Conservation (phyloP, 2,113 vertebrate species). For the Cynopterus brachyotis region DNA sequence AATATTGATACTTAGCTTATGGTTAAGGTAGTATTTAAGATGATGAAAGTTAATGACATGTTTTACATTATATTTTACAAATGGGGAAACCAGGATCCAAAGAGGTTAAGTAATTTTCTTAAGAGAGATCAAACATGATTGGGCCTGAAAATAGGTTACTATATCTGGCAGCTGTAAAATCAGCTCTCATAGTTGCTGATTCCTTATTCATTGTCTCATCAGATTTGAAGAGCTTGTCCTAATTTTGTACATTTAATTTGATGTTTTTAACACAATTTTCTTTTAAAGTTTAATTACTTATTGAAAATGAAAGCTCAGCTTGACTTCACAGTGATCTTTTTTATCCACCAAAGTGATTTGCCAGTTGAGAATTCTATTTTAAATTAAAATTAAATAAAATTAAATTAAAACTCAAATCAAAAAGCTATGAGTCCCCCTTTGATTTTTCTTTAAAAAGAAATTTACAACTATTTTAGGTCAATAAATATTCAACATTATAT, state of each 20-base stretch:
- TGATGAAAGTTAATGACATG: background rate
- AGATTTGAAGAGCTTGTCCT: slow-evolving; percentile 58
- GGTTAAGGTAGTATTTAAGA: background rate
- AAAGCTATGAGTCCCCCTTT: background rate
- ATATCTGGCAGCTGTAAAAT: slow-evolving; percentile 48
- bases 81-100: background rate
- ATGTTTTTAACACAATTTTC: slow-evolving; percentile 58
- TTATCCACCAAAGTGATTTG: slow-evolving; percentile 53
- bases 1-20: background rate
- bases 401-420: slow-evolving; percentile 59
- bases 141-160: slow-evolving; percentile 35
- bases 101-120: slow-evolving; percentile 43
- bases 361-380: slow-evolving; percentile 58
- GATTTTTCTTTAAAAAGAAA: slow-evolving; percentile 18
- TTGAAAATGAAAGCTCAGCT: slow-evolving; percentile 58
- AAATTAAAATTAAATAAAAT: slow-evolving; percentile 61
- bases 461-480: background rate
- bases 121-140: background rate
- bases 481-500: background rate
- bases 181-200: background rate
- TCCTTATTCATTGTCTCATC: slow-evolving; percentile 62
- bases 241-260: slow-evolving; percentile 70
- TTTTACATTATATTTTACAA: background rate
- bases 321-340: slow-evolving; percentile 53
- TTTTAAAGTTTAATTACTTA: slow-evolving; percentile 71